Base-by-base conservation (phyloP, 2,888 invertebrate genomes). In the Caenorhabditis angaria region DNA sequence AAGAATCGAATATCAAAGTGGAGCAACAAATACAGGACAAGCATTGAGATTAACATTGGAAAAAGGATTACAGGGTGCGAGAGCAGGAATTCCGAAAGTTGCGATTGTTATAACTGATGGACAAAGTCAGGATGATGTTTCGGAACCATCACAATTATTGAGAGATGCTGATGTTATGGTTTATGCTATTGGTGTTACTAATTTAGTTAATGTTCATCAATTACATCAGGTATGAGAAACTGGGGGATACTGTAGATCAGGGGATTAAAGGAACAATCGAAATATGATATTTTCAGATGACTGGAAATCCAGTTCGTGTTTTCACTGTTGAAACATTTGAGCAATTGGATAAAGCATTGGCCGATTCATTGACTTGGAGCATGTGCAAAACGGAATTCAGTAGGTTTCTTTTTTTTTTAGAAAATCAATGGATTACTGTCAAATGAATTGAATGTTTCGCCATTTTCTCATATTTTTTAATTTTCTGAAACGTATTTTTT, bases 91-190 rank as follows among this genome's bases (percentile, higher is more conserved):
- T 1, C 88, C 88, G 0, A 87, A 86, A 70, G 84, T 88, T 0
- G 87, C 85, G 8, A 81, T 89, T 24, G 88, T 89, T 5, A 84
- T 89, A 27, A 88, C 88, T 0, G 88, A 89, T 66, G 89, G 88
- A 18, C 83, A 86, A 56, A 88, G 88, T 29, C 88, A 81, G 75
- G 86, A 86, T 70, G 83, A 83, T 29, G 86, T 86, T 8, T 78
- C 83, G 12, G 82, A 83, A 66, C 80, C 85, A 10, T 80, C 86
- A 8, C 84, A 86, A 57, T 71, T 82, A 0, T 65, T 86, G 0
- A 81, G 85, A n/a, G 79, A 83, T 35, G 77, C 82, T 3, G 88
- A 88, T 24, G 86, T 88, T 28, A 83, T 85, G 65, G 82, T 88
- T 69, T 87, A 87, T 67, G 88, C 88, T 1, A 87, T 89, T 2